phyloP scores from a whole-genome alignment of 2,888 invertebrate species.

The Entomobrya proxima region DNA sequence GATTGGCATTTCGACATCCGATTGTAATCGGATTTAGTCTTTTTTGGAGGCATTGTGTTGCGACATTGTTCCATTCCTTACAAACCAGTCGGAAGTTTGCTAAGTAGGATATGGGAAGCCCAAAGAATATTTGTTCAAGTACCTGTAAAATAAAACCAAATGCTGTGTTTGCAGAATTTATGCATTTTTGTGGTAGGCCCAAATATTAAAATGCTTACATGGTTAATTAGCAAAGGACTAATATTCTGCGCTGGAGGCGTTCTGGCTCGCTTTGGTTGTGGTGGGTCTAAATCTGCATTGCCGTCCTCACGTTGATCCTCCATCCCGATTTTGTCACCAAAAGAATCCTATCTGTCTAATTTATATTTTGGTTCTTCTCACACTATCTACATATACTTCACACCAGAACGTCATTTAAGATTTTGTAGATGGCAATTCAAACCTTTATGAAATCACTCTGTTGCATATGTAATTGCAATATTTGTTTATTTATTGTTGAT shows the following conservation, averaged over 20 bases:
- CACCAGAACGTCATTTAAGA: too few species aligned
- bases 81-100: slow-evolving; percentile 61
- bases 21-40: slow-evolving; percentile 53
- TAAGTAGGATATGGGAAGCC: slow-evolving; percentile 42
- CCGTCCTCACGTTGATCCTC: too few species aligned
- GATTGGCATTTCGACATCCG: slow-evolving; percentile 51
- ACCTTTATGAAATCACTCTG: too few species aligned
- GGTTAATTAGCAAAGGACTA: slow-evolving; percentile 53
- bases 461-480: too few species aligned
- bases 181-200: too few species aligned
- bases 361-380: too few species aligned
- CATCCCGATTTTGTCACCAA: too few species aligned
- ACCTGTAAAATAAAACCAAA: slow-evolving; percentile 53
- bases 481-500: too few species aligned
- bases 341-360: too few species aligned
- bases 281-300: not conserved
- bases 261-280: slow-evolving; percentile 35
- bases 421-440: too few species aligned
- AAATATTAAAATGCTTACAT: too few species aligned
- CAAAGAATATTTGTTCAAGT: slow-evolving; percentile 52
- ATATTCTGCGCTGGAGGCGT: slow-evolving; percentile 48
- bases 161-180: not conserved
- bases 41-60: slow-evolving; percentile 64
- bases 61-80: slow-evolving; percentile 58
- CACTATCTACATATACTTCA: too few species aligned